A percentile compares a stretch with the other conserved stretches of the same genome.
These are phyloP conservation scores for Meteorus sp. DNA, from an alignment of 1,140 invertebrate species.

Conservation along the genomic window DNA sequence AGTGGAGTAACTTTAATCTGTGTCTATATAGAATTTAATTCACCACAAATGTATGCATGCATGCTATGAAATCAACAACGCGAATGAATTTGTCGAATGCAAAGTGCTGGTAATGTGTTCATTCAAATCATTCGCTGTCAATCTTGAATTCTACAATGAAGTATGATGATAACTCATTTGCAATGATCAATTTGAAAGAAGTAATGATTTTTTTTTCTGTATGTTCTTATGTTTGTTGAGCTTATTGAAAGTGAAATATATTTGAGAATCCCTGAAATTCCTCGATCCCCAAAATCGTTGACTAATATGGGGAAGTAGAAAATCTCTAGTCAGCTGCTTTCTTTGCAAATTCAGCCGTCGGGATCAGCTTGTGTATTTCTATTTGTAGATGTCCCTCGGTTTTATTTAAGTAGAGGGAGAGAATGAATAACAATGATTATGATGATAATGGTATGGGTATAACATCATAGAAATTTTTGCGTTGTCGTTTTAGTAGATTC, in stretches of 20 bases:
- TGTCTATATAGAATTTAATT: neutral
- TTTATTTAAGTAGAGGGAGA: neutral
- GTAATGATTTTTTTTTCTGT: neutral
- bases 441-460: no score
- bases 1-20: neutral
- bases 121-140: conserved; percentile 13
- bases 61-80: conserved; percentile 29
- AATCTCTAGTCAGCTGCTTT: conserved; percentile 55
- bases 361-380: conserved; percentile 24
- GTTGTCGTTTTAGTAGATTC: conserved; percentile 55
- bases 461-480: conserved; percentile 20
- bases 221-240: neutral
- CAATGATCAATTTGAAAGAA: no score
- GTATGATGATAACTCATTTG: no score
- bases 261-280: conserved; percentile 45
- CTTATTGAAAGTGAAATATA: neutral
- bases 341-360: conserved; percentile 50
- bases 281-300: neutral
- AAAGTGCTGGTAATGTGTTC: conserved; percentile 7
- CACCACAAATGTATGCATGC: no score
- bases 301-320: conserved; percentile 34
- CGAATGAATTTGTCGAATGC: conserved; percentile 40
- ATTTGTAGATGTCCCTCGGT: conserved; percentile 1
- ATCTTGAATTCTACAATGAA: no score
- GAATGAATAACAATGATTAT: neutral